Base-by-base conservation (phyloP, 2,888 invertebrate genomes). In the Tetheella fluctuosa region DNA sequence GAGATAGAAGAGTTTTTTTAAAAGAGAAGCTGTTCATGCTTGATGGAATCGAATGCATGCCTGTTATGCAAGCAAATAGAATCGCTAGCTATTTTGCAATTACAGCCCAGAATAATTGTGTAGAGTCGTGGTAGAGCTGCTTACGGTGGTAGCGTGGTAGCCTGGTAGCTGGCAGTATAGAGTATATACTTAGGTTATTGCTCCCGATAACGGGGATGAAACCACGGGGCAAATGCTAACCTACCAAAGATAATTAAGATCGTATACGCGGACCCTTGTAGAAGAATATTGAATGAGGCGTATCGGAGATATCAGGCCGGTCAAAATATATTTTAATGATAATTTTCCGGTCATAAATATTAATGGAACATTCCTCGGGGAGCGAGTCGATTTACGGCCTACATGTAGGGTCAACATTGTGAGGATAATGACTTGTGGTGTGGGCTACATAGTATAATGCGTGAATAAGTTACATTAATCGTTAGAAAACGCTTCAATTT, bases 261-360 rank as follows among this genome's bases (percentile, higher is more conserved):
- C 23, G 2, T 55, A 55, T 23, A 55, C 34, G 55, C 17, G 34
- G n/a, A 34, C 34, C 55, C 55, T 55, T 34, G 34, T 55, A 34
- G 59, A 59, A 64, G 60, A 64, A 25, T 58, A 62, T 56, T 74
- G 77, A 80, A 80, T 83, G 74, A 79, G 79, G 81, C 80, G 79
- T 84, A 84, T 87, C 81, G 80, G 76, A 81, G 77, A 83, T 84
- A 77, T 74, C 70, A 75, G 77, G 70, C 74, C 79, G 83, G 82
- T 84, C 85, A 86, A 87, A 88, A 87, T 82, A 86, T 85, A 84
- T 85, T 88, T 86, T 88, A 88, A 89, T 86, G 86, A 86, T 89
- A 89, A 89, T 89, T 88, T 89, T 86, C 85, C 84, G 84, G 82
- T 83, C 85, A 90, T 90, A 89, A 90, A 90, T 90, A 90, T 90